Evolutionary conservation across 2,797 vertebrate species (phyloP), one percentile per base, ranked within the genome.

Genomic region (Valencia hispanica): DNA sequence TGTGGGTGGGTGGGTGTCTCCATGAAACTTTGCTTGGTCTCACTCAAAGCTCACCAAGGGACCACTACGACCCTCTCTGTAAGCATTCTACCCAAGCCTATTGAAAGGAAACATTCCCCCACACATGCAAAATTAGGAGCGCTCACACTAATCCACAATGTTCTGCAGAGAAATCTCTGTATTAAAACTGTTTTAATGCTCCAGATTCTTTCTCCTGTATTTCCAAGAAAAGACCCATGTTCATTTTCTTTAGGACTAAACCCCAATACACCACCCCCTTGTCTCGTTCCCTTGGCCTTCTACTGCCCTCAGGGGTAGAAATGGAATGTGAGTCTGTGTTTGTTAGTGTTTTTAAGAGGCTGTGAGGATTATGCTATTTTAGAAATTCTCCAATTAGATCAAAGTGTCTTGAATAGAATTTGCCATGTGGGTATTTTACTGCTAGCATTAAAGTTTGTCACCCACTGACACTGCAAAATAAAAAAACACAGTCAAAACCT

Each of bases 241-340:
- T 91, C 87, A 70, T 90, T 93, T 88, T 86, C 72, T 77, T 86
- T 80, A 79, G 73, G 80, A 80, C 74, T 76, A 77, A 78, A 80
- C 79, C 75, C 72, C 32, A 71, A 68, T 39, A 55, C 47, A 15
- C 65, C 11, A 66, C 81, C 72, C 65, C 72, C 34, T 53, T 12
- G 59, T 80, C 53, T 45, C 74, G 80, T 87, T 81, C 69, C 72
- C 57, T 69, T 80, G 79, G 68, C 80, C 66, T 65, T 81, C 48
- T 78, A 72, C 78, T 81, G 79, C 82, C 83, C 74, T 25, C 47
- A 79, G 53, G 74, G 53, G 11, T 81, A 77, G 47, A 48, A 80
- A 87, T 65, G 57, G 65, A 79, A 87, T 73, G 76, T 32, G 53
- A 79, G 73, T 5, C 0, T 80, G 78, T 70, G 79, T 84, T 73